Conservation (phyloP, 2,113 vertebrate genomes). For the Chaenocephalus aceratus region DNA sequence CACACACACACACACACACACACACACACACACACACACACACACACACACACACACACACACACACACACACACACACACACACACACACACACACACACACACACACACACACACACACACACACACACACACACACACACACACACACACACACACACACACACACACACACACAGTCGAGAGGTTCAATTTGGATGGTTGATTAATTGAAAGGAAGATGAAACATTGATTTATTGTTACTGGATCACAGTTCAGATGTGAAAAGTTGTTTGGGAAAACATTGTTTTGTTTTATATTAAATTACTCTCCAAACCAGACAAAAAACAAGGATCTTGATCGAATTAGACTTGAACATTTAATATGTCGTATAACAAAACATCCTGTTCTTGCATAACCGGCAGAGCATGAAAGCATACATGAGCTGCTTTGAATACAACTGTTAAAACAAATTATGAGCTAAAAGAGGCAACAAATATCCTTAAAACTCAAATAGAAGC, state of each 20-base stretch:
- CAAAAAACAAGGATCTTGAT: not conserved
- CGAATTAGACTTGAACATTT: not conserved
- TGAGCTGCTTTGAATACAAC: slow-evolving; percentile 23
- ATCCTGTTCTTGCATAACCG: not conserved
- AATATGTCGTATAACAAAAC: slow-evolving; percentile 1
- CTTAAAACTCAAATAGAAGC: not conserved
- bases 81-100: too few species aligned
- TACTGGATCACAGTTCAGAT: slow-evolving; percentile 1
- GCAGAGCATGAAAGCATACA: not conserved
- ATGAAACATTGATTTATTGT: not conserved
- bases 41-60: too few species aligned
- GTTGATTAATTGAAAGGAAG: not conserved
- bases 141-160: too few species aligned
- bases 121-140: too few species aligned
- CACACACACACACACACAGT: too few species aligned
- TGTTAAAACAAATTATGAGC: not conserved
- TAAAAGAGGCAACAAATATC: not conserved
- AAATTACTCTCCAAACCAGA: slow-evolving; percentile 5
- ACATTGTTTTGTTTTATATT: not conserved
- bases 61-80: too few species aligned
- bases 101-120: too few species aligned
- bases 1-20: too few species aligned
- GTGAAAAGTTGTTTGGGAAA: slow-evolving; percentile 6
- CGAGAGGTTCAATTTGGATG: not conserved
- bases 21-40: too few species aligned